Percentiles rank a stretch among this genome's conserved stretches.
These are phyloP conservation scores for Upupa epops DNA, from an alignment of 2,113 vertebrate genomes.

Conservation along the genomic window DNA sequence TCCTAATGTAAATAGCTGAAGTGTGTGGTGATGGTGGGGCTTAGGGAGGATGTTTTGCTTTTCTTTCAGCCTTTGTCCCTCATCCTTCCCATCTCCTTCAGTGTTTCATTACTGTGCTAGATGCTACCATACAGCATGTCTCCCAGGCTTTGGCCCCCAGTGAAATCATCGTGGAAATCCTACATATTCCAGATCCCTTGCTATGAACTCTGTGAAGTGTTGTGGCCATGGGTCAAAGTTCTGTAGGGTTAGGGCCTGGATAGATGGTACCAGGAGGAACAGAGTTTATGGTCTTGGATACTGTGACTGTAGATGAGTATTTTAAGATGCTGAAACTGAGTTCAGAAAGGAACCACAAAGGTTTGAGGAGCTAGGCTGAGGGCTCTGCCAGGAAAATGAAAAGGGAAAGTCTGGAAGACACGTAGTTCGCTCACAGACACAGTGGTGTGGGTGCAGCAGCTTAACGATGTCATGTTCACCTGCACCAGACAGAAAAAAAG, in stretches of 20 bases:
- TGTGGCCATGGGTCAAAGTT: accelerated
- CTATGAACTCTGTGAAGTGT: background rate
- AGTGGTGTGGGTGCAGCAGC: background rate
- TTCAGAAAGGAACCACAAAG: background rate
- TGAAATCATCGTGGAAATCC: background rate
- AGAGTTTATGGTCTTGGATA: background rate
- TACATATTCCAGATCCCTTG: background rate
- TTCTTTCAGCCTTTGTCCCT: background rate
- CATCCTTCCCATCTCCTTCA: background rate
- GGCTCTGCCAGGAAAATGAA: background rate
- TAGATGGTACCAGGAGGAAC: background rate
- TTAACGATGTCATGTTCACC: background rate
- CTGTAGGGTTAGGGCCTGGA: background rate
- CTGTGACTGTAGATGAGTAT: background rate
- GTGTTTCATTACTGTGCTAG: background rate
- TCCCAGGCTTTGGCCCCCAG: background rate
- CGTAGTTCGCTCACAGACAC: background rate
- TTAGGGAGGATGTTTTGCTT: background rate
- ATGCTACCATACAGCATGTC: background rate
- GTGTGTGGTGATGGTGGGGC: background rate
- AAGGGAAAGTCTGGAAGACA: background rate
- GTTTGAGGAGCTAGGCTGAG: background rate
- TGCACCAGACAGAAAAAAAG: background rate
- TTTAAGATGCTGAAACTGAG: background rate
- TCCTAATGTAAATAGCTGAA: background rate